Evolutionary conservation across 1,140 invertebrate genomes (phyloP), one percentile per base, ranked within the genome.

Genomic region (Papilio helenus): DNA sequence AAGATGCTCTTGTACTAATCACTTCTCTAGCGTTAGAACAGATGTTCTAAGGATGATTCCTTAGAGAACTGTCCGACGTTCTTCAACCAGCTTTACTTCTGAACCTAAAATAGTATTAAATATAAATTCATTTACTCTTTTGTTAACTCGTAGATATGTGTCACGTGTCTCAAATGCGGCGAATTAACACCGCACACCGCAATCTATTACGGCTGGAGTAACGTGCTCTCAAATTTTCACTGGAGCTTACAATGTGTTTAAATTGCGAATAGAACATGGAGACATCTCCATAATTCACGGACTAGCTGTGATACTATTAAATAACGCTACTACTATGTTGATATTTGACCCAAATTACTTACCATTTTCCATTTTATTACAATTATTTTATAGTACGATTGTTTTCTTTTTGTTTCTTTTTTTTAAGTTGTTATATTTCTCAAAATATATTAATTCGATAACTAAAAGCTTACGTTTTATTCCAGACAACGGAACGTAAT

Each of bases 111-210:
- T 16, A 68, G 14, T 29, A 12, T 68, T 29, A 29, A 29, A 29
- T 68, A 68, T 29, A 68, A 29, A 68, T 34, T 68, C 14, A 29
- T 68, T 23, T 68, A 68, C 34, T 68, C 61, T 12, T 68, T 68
- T 68, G 26, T 68, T 68, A 68, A 68, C 61, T 7, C 12, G 7
- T 20, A 61, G 61, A 61, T 23, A 23, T 68, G 26, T 68, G 61
- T 68, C 23, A 3, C 12, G 61, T 29, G 26, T 68, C 23, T 68
- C 26, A 68, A 14, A 7, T 68, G 61, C 26, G 23, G 26, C 12
- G 26, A 68, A 68, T 68, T 68, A 68, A 68, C 61, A 68, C 61
- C 61, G 61, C 61, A 68, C 61, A 68, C 61, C 61, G 26, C 26
- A 68, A 68, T 68, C 61, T 68, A 68, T 68, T 68, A 68, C 61